phyloP scores from a whole-genome alignment of 1,140 invertebrate genomes.

The Drosophila santomea region DNA sequence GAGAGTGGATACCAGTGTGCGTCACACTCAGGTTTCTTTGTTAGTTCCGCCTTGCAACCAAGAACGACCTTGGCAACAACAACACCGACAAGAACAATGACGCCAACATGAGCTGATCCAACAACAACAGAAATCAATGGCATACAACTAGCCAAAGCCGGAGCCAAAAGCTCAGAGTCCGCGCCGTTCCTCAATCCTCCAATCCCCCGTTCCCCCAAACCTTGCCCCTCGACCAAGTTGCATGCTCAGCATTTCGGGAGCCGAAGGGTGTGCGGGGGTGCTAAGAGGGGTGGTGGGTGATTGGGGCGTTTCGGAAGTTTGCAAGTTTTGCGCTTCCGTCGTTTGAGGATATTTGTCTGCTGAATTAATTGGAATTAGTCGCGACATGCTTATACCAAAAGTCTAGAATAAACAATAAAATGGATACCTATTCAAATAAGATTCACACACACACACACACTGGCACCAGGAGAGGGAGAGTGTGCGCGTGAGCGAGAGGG shows the following conservation, averaged over 20 bases:
- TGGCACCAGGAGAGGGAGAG: conserved; percentile 9
- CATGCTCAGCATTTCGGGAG: conserved; percentile 69
- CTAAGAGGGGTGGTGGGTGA: background rate
- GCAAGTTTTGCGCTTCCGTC: conserved; percentile 64
- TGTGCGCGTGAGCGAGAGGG: conserved; percentile 32
- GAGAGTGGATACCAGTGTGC: conserved; percentile 29
- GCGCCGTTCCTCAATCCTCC: background rate
- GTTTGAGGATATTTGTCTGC: conserved; percentile 80
- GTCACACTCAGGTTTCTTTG: conserved; percentile 36
- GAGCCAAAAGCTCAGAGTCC: conserved; percentile 53
- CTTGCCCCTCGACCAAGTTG: conserved; percentile 27
- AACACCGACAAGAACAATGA: conserved; percentile 28
- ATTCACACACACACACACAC: conserved; percentile 35
- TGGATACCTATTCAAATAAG: conserved; percentile 82
- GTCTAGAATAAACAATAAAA: conserved; percentile 84
- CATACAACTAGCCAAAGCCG: conserved; percentile 67
- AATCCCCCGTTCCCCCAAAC: background rate
- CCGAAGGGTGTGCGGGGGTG: background rate
- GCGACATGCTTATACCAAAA: conserved; percentile 82
- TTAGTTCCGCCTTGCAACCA: conserved; percentile 58
- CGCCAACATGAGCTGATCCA: conserved; percentile 1
- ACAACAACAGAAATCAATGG: conserved; percentile 52
- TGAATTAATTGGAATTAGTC: conserved; percentile 84
- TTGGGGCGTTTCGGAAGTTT: conserved; percentile 36
- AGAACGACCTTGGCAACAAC: conserved; percentile 75